Evolutionary conservation across 2,888 invertebrate species (phyloP).

Genomic region (Aphrophora alni): DNA sequence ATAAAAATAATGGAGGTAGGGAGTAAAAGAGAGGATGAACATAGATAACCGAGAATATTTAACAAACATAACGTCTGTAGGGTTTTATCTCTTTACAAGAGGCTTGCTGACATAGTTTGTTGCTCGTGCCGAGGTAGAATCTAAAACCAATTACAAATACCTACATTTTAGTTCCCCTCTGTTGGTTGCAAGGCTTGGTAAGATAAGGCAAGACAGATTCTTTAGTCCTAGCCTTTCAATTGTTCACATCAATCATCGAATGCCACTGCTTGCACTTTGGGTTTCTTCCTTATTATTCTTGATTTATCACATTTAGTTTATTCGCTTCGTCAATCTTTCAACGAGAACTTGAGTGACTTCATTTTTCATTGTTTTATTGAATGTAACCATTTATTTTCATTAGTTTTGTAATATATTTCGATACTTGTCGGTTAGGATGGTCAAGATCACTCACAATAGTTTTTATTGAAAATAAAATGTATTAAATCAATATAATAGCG

Average conservation of each 20-base stretch:
- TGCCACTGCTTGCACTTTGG: too few species aligned
- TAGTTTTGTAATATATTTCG: too few species aligned
- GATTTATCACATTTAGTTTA: not conserved
- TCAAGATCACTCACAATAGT: too few species aligned
- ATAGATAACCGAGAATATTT: not conserved
- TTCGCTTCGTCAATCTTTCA: not conserved
- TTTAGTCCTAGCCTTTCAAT: not conserved
- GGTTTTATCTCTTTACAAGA: not conserved
- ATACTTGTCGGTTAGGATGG: too few species aligned
- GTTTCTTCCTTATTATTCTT: not conserved
- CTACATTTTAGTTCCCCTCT: not conserved
- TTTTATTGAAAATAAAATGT: too few species aligned
- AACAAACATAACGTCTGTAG: not conserved
- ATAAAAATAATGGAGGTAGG: too few species aligned
- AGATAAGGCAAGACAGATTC: not conserved
- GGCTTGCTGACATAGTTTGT: not conserved
- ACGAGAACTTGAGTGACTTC: not conserved
- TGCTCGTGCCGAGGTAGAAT: not conserved
- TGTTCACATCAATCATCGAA: not conserved
- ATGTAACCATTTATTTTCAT: too few species aligned
- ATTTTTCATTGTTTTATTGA: too few species aligned
- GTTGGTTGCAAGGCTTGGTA: too few species aligned
- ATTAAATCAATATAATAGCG: too few species aligned
- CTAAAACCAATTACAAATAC: constrained; percentile 3
- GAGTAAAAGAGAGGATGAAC: too few species aligned